Conservation (phyloP, 2,113 vertebrate genomes). For the Microtus pennsylvanicus region DNA sequence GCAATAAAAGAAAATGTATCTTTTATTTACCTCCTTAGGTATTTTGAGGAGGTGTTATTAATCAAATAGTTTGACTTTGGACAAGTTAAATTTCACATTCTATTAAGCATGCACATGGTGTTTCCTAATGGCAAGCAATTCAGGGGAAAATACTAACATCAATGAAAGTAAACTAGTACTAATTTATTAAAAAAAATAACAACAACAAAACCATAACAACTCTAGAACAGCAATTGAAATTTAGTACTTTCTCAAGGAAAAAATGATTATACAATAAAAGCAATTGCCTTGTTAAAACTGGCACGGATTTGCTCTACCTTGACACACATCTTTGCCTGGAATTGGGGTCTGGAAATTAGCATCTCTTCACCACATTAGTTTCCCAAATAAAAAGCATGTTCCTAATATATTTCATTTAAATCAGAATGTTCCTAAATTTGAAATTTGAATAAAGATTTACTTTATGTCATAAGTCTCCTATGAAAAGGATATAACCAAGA, state of each 20-base stretch:
- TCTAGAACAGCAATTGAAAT: constrained; percentile 6
- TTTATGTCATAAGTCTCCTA: neutral
- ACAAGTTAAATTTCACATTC: constrained; percentile 60
- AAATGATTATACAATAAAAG: constrained; percentile 39
- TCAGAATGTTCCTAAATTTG: constrained; percentile 15
- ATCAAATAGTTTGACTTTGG: constrained; percentile 46
- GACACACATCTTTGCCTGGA: neutral
- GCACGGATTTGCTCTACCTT: neutral
- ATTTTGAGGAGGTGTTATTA: constrained; percentile 15
- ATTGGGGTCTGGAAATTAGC: no score
- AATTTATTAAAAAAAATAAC: constrained; percentile 34
- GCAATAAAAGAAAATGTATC: neutral
- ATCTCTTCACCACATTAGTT: neutral
- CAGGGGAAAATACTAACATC: neutral
- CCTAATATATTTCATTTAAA: constrained; percentile 31
- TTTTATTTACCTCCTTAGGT: constrained; percentile 45
- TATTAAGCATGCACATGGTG: constrained; percentile 12
- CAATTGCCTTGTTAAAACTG: constrained; percentile 30
- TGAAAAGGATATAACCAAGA: neutral
- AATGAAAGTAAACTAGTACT: constrained; percentile 31
- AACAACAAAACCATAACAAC: neutral
- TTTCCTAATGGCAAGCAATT: constrained; percentile 9
- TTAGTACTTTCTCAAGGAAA: neutral
- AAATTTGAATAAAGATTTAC: constrained; percentile 43
- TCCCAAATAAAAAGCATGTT: neutral